These are phyloP conservation scores for Hesperophylax magnus DNA, from an alignment of 1,140 invertebrate species.

Conservation along the genomic window DNA sequence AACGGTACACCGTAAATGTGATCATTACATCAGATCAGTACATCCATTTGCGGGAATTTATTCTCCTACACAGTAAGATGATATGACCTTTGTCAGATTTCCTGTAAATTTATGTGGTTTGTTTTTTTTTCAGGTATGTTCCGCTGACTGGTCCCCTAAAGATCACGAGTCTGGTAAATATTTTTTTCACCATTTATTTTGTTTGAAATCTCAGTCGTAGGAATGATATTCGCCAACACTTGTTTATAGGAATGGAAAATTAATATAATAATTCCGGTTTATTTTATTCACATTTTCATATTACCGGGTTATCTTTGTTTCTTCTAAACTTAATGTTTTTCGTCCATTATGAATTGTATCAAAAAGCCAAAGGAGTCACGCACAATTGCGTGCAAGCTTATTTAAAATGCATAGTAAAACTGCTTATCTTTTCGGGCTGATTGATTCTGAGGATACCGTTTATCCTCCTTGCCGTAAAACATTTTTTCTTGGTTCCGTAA, in stretches of 20 bases:
- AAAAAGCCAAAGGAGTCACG: constrained; percentile 24
- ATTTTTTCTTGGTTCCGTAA: neutral
- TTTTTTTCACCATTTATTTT: neutral
- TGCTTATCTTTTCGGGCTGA: constrained; percentile 14
- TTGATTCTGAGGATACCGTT: constrained; percentile 3
- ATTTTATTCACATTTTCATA: constrained; percentile 16
- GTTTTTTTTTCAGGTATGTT: constrained; percentile 46
- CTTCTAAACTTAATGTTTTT: constrained; percentile 1
- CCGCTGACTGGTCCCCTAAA: neutral
- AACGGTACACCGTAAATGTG: constrained; percentile 28
- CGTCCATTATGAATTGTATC: constrained; percentile 14
- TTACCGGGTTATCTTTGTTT: constrained; percentile 29
- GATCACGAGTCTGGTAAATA: neutral
- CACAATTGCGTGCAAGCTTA: constrained; percentile 41
- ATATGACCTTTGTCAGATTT: constrained; percentile 32
- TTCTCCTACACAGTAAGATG: neutral
- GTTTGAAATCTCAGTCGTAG: too few species aligned
- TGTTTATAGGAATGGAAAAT: neutral
- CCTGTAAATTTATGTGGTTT: constrained; percentile 34
- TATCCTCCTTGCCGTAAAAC: neutral
- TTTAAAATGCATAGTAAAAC: constrained; percentile 41
- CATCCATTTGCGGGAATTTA: constrained; percentile 26
- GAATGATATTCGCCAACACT: too few species aligned
- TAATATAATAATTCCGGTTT: constrained; percentile 4
- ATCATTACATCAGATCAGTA: too few species aligned